These are phyloP conservation scores for Agrotis clavis DNA, from an alignment of 2,888 invertebrate genomes.

Conservation along the genomic window DNA sequence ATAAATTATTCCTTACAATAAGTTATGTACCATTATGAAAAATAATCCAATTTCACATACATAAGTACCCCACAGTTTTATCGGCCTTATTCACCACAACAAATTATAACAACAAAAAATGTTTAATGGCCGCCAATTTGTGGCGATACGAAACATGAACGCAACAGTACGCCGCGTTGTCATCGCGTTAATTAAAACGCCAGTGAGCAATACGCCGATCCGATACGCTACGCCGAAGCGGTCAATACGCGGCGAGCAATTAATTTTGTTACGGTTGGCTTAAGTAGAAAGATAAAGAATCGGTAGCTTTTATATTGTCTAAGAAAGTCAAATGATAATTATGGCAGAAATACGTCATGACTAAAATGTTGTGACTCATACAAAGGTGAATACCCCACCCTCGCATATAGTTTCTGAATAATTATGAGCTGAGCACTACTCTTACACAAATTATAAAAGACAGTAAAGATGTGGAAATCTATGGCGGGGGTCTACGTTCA, in stretches of 20 bases:
- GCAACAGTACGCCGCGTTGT: conserved; percentile 60
- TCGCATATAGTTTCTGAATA: not conserved
- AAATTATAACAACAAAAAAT: conserved; percentile 58
- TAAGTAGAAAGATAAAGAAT: conserved; percentile 28
- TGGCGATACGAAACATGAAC: conserved; percentile 59
- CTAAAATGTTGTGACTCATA: not conserved
- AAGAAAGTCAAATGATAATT: conserved; percentile 23
- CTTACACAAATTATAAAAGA: too few relatives aligned
- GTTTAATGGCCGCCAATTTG: conserved; percentile 57
- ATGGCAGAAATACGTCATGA: not conserved
- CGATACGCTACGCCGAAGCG: conserved; percentile 58
- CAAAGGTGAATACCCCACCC: not conserved
- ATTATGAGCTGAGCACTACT: not conserved
- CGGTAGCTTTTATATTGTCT: not conserved
- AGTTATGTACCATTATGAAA: not conserved
- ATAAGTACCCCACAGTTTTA: conserved; percentile 29
- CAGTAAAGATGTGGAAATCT: too few relatives aligned
- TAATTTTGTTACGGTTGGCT: conserved; percentile 44
- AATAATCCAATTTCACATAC: conserved; percentile 7
- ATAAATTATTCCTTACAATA: not conserved
- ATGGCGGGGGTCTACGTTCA: too few relatives aligned
- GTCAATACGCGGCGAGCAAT: conserved; percentile 52
- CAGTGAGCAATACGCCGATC: conserved; percentile 53
- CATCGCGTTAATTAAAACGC: conserved; percentile 65
- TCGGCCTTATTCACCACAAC: conserved; percentile 33